phyloP scores from a whole-genome alignment of 1,140 invertebrate species.

The Dermatophagoides farinae region DNA sequence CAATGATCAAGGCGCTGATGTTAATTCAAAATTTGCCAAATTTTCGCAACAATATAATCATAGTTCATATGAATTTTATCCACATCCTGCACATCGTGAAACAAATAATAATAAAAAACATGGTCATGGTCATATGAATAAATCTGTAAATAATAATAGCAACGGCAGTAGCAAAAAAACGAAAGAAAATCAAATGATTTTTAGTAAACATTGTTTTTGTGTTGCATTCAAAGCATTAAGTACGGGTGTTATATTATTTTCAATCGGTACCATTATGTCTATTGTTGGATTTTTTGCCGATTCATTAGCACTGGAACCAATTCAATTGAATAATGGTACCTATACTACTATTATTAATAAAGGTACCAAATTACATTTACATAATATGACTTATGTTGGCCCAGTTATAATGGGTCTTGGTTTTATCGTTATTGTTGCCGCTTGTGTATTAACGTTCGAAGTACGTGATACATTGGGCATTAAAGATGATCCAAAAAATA shows the following conservation, averaged over 20 bases:
- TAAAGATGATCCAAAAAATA: slow-evolving; percentile 14
- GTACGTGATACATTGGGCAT: slow-evolving; percentile 23
- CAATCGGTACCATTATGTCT: slow-evolving; percentile 66
- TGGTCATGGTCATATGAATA: slow-evolving; percentile 11
- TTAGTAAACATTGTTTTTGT: slow-evolving; percentile 45
- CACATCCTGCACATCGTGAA: slow-evolving; percentile 9
- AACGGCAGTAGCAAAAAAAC: slow-evolving; percentile 11
- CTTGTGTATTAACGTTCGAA: slow-evolving; percentile 85
- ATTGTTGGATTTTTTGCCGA: slow-evolving; percentile 55
- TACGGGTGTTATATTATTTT: slow-evolving; percentile 55
- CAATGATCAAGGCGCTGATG: slow-evolving; percentile 5
- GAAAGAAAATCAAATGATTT: neutral
- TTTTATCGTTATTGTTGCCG: slow-evolving; percentile 74
- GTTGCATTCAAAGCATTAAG: slow-evolving; percentile 67
- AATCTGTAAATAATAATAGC: slow-evolving; percentile 13
- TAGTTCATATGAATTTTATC: slow-evolving; percentile 5
- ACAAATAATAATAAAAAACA: neutral
- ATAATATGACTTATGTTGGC: slow-evolving; percentile 71
- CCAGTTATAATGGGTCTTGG: slow-evolving; percentile 81
- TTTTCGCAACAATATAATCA: neutral
- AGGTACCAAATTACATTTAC: slow-evolving; percentile 36
- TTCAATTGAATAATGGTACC: slow-evolving; percentile 57
- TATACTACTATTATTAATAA: slow-evolving; percentile 31
- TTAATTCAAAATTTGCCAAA: slow-evolving; percentile 6
- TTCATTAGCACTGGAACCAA: slow-evolving; percentile 49